Evolutionary conservation across 2,888 invertebrate genomes (phyloP), one percentile per base, ranked within the genome.

Genomic region (Cynaeus angustus): DNA sequence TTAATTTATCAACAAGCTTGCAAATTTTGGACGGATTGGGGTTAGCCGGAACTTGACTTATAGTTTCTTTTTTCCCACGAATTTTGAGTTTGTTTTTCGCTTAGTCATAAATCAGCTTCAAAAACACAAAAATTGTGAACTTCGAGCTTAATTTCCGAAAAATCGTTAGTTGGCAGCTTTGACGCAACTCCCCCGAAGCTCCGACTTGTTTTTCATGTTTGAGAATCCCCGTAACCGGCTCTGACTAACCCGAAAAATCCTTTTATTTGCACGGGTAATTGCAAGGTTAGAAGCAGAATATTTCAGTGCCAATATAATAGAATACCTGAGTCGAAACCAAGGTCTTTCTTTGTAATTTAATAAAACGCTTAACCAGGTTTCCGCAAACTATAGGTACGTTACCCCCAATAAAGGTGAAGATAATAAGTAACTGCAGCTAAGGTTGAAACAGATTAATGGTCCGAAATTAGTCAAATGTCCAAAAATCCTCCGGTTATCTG

Each of bases 381-480:
- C 77, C 78, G 78, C 74, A 78, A 77, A 79, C 76, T 75, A 70
- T 69, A 78, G 78, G 79, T 77, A 75, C 78, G 77, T 76, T 78
- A 75, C 75, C 75, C 74, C 72, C 72, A 75, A 77, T 76, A 78
- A 79, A 79, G 77, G 77, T 72, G 59, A 74, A 75, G 71, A 78
- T 75, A 76, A 79, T 79, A 79, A 76, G 74, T 72, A 72, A 79
- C 79, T 80, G 78, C 77, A 78, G 79, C 78, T 74, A 78, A 77
- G 75, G 73, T 72, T 83, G 83, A 84, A 83, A 77, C 78, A 81
- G 82, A 84, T 83, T 82, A 83, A 84, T 83, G 83, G 75, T 69
- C 30, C 65, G 79, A 79, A 82, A 84, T 84, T 84, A 84, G 83
- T 84, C 80, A 82, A 80, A 75, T 82, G 83, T 82, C 83, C 79